Evolutionary conservation across 1,140 invertebrate species (phyloP), one percentile per base, ranked within the genome.

Genomic region (Drosophila persimilis): DNA sequence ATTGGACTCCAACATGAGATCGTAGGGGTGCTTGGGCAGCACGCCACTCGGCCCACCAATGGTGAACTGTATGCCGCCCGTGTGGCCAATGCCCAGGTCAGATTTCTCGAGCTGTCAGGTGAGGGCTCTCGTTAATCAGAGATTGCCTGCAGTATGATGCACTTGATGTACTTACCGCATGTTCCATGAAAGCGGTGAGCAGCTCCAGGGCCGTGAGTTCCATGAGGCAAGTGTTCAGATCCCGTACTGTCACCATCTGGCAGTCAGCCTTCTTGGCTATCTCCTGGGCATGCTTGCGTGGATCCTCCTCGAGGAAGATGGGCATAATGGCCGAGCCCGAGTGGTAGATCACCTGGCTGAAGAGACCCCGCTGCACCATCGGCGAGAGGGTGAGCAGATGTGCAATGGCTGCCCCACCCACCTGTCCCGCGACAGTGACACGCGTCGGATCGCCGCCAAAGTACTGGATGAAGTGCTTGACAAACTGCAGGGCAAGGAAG

Each of bases 361-460:
- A 91, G 3, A 91, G 66, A 1, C 86, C 86, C 1, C 62, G 78
- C 46, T 86, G 81, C 24, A 91, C 90, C 45, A 92, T 91, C 3
- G 90, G 80, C 2, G 92, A 92, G 7, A 93, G 58, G 0, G 92
- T 91, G 0, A 93, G 80, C 15, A 93, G 41, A 61, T 93, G 92
- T 0, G 92, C 92, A 3, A 92, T 86, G 2, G 90, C 91, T 2
- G 92, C 93, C 0, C 94, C 94, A 13, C 93, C 93, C 74, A 93
- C 93, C 73, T 95, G 94, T 0, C 94, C 94, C 0, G 90, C 92
- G 15, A 95, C 74, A 0, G 93, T 94, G 2, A 96, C 93, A 39
- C 93, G 92, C 43, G 92, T 73, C 0, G 94, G 91, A 90, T 95
- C 93, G 0, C 95, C 95, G 2, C 95, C 95, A 76, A 96, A 96